Conservation (phyloP, 2,888 invertebrate species). For the Limnephilus rhombicus region DNA sequence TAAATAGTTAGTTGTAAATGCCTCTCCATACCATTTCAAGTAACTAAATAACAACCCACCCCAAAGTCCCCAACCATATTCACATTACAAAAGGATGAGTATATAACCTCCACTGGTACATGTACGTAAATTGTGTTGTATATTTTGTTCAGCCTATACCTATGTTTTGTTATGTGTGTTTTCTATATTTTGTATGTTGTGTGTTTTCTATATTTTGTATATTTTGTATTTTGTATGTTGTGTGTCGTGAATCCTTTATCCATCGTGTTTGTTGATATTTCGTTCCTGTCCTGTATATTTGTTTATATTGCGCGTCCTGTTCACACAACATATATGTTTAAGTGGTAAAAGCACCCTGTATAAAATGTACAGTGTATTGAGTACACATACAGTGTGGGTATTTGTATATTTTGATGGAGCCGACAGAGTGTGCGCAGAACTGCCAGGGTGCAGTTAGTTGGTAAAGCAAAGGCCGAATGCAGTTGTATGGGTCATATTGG, state of each 20-base stretch:
- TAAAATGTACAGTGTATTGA: background rate
- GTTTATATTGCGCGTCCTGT: background rate
- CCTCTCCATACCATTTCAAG: background rate
- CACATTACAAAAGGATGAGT: background rate
- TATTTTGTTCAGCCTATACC: background rate
- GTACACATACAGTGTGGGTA: background rate
- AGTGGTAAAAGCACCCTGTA: background rate
- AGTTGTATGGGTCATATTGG: background rate
- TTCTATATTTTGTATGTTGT: too few relatives aligned
- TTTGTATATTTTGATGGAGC: background rate
- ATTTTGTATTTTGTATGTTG: too few relatives aligned
- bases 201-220: background rate
- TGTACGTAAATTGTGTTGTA: background rate
- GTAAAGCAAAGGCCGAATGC: background rate
- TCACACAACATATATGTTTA: background rate
- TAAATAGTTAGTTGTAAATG: background rate
- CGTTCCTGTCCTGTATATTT: background rate
- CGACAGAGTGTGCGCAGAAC: conserved; percentile 17
- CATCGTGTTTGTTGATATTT: background rate
- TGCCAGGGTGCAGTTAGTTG: background rate
- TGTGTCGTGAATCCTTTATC: background rate
- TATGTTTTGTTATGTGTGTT: too few relatives aligned
- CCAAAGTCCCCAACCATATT: background rate
- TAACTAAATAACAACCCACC: background rate
- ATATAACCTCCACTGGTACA: background rate